These are phyloP conservation scores for Drosophila lowei DNA, from an alignment of 1,140 invertebrate genomes.

Conservation along the genomic window DNA sequence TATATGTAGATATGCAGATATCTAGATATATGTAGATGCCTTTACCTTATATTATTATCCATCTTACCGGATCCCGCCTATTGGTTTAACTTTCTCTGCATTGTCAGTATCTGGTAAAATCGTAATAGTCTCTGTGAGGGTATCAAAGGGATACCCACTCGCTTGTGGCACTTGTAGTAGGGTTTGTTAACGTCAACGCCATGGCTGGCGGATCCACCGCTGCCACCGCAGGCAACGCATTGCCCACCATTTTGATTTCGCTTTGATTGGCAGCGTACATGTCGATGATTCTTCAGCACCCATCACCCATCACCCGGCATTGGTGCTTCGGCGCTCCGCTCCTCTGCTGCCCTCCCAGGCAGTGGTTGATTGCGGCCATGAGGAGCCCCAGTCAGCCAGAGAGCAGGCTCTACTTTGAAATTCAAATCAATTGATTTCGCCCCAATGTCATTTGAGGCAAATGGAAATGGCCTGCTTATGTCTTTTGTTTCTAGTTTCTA, in stretches of 20 bases:
- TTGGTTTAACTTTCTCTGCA: no score
- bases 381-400: conserved; percentile 17
- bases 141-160: conserved; percentile 39
- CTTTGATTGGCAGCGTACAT: conserved; percentile 79
- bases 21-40: no score
- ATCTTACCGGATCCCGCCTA: no score
- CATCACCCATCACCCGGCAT: conserved; percentile 14
- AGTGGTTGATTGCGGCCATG: conserved; percentile 56
- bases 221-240: conserved; percentile 27
- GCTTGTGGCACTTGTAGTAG: conserved; percentile 71
- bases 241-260: conserved; percentile 68
- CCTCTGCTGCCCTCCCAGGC: conserved; percentile 1
- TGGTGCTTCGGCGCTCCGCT: conserved; percentile 5
- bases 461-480: conserved; percentile 80
- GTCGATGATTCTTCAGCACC: conserved; percentile 22
- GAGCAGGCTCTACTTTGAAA: conserved; percentile 61
- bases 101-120: background rate
- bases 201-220: conserved; percentile 1
- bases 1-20: no score
- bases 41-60: no score
- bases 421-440: conserved; percentile 81
- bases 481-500: conserved; percentile 72
- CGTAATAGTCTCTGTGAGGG: no score
- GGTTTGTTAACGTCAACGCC: conserved; percentile 74
- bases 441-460: conserved; percentile 75